Evolutionary conservation across 2,113 vertebrate genomes (phyloP), one percentile per base, ranked within the genome.

Genomic region (Dromiciops gliroides): DNA sequence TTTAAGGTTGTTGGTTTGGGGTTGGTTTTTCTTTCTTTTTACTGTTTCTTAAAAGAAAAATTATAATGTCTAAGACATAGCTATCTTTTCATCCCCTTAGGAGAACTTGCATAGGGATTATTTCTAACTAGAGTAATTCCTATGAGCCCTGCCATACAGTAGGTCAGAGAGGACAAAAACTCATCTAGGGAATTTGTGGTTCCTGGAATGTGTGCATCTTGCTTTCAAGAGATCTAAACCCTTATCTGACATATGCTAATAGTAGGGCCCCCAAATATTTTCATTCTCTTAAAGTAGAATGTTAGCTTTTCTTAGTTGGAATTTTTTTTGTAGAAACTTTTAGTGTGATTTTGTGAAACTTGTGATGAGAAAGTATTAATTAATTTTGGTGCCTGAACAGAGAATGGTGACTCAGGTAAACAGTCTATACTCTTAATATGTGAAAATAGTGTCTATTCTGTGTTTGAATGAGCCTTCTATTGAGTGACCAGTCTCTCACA

Each of bases 381-480:
- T 95, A 89, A 51, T 94, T 23, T 60, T 83, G 67, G 14, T 94
- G 51, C 92, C 91, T 97, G 31, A 7, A 90, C 93, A 95, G 90
- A 96, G 97, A 97, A 96, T 93, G 49, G 95, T 96, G 47, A 91
- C 44, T 48, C 90, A 53, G 67, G 93, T 26, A 97, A 94, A 93
- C 94, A 94, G 0, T 25, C 83, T 96, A 25, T 96, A 50, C 31
- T 89, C 31, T 95, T 96, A 92, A 96, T 97, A 83, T 94, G 97
- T 97, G 93, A 96, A 97, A 97, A 97, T 91, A 94, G 44, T 97
- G 75, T 95, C 97, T 97, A 89, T 97, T 98, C 95, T 96, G 91
- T 97, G 92, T 97, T 93, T 94, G 94, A 98, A 97, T 93, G 95
- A 94, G 67, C 93, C 48, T 97, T 98, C 97, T 97, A 97, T 98